Base-by-base conservation (phyloP, 1,140 invertebrate species). In the Diploscapter pachys region DNA sequence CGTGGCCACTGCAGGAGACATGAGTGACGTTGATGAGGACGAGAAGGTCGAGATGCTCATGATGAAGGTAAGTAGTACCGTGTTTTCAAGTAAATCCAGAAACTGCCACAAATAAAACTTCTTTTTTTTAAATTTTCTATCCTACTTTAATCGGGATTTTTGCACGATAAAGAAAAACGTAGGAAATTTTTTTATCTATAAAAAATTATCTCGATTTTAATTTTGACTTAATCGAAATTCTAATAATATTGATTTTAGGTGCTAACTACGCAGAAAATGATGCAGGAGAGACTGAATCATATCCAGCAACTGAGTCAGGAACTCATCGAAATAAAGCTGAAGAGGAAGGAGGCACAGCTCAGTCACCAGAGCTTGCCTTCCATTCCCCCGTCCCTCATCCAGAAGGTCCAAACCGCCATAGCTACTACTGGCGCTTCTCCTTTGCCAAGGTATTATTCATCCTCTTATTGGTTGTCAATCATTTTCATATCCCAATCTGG, bases 251-350 rank as follows among this genome's bases (percentile, higher is more conserved):
- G 57, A 59, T 11, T 59, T 59, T 59, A 11, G 9, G 57, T 59
- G 57, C 2, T 11, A 59, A 59, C 9, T 9, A 59, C 9, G 9
- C 57, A 9, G 9, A 11, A 59, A 2, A 59, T 1, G 57, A 59
- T 65, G 63, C 8, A 65, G 11, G 66, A 68, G 48, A 68, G 57
- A 48, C 6, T 68, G 66, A 8, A 6, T 1, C 8, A 50, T 0
- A 9, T 68, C 51, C 5, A 54, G 8, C 11, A 51, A 0, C 8
- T 52, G 5, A 52, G 6, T 48, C 53, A 68, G 51, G 66, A 52
- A 48, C 52, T 68, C 52, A n/a, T 68, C 6, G 66, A 68, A 1
- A 6, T 5, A 5, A 68, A 68, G 51, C 53, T 68, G 52, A 68
- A 68, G 51, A 50, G 66, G 6, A 52, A 55, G 5, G 49, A 68